Evolutionary conservation across 2,797 vertebrate species (phyloP), one percentile per base, ranked within the genome.

Genomic region (Enteromius treurensis): DNA sequence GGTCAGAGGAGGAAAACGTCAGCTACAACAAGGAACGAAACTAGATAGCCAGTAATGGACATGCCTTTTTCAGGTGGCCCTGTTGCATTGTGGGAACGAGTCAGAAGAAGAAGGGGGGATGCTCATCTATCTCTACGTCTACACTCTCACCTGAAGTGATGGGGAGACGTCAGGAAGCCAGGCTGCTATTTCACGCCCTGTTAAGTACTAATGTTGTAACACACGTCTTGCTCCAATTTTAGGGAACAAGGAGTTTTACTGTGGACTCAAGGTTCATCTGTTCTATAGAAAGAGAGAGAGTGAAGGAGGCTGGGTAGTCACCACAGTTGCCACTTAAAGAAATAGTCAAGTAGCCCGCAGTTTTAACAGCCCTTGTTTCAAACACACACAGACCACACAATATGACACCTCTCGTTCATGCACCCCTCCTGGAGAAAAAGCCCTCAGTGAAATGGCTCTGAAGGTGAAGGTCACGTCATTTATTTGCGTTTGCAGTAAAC

Each of bases 181-280:
- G 96, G 93, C 94, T 94, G 95, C 95, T 96, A 97, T 97, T 97
- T 97, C 97, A 97, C 95, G 96, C 95, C 96, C 97, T 96, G 96
- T 97, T 98, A 97, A 96, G 94, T 95, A 92, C 95, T 96, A 96
- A 97, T 95, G 95, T 93, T 84, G 93, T 95, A 96, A 96, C 96
- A 95, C 94, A 92, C 92, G 93, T 93, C 91, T 95, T 90, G 92
- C 93, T 95, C 93, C 95, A 93, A 93, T 96, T 96, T 95, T 92
- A 91, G 93, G 95, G 94, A 94, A 94, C 93, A 91, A 93, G 92
- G 93, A 95, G 92, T 93, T 94, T 93, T 94, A 93, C 91, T 90
- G 86, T 92, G 91, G 90, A 88, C 91, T 93, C 92, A 93, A 93
- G 92, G 92, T 94, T 95, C 88, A 89, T 92, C 91, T 92, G 91